Base-by-base conservation (phyloP, 2,113 vertebrate genomes). In the Lynx canadensis region DNA sequence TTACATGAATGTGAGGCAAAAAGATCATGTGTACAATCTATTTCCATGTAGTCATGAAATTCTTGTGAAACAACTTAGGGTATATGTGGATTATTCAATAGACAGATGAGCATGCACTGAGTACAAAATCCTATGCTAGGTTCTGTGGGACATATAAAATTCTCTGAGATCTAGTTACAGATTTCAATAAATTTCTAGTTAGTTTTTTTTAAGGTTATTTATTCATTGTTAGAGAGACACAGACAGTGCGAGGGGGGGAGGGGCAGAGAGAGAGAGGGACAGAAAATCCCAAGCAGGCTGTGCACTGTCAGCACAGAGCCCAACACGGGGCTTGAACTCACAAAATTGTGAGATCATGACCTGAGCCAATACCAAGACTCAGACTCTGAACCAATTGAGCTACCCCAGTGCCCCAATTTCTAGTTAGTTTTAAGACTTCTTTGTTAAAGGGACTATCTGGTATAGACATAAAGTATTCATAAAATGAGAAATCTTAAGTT, bases 1-100 rank as follows among this genome's bases (percentile, higher is more conserved):
- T 97, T 97, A 98, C 91, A 97, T 97, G 97, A 41, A 41, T 92
- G 91, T 88, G 81, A 97, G 91, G 94, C 91, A 98, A 96, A 97
- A 95, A 82, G 88, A 97, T 98, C 97, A 98, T 97, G 60, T 89
- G 71, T 96, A 94, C 71, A 97, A 82, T 93, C 94, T 83, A 85
- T 91, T 95, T 96, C 73, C 38, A 74, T 65, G 36, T 95, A 97
- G 68, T 93, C 81, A 89, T 88, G 48, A 93, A 97, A 96, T 97
- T 94, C 45, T 96, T 96, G 88, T 94, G 88, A 96, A 95, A 94
- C 45, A 95, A 82, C 36, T 68, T 94, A 88, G n/a, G n/a, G 21
- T 88, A 48, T 71, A 84, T 33, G 23, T 69, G 57, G 55, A 57
- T 91, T 93, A 81, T 73, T 97, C 85, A 88, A 38, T 5, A 89